Evolutionary conservation across 1,140 invertebrate species (phyloP).

Genomic region (Hestina assimilis): DNA sequence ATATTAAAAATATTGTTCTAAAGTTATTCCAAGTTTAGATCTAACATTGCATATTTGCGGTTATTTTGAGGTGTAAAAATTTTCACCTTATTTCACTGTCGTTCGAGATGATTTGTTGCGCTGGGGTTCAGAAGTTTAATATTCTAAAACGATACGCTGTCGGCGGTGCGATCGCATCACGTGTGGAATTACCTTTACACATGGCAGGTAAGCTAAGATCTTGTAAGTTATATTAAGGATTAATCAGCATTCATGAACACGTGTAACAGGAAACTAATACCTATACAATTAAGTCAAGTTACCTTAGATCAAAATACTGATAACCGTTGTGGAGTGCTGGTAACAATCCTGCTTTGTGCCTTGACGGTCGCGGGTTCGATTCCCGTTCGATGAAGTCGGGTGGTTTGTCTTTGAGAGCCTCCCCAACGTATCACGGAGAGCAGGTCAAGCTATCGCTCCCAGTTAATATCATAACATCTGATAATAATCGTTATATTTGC

Average conservation of each 20-base stretch:
- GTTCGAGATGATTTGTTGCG: conserved; percentile 2
- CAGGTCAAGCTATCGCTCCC: too few species aligned
- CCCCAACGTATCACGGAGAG: too few species aligned
- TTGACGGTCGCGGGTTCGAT: too few species aligned
- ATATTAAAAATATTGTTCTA: neutral
- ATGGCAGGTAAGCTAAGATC: conserved; percentile 36
- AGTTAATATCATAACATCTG: too few species aligned
- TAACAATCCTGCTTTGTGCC: too few species aligned
- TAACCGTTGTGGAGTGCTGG: too few species aligned
- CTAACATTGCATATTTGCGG: neutral
- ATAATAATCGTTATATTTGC: too few species aligned
- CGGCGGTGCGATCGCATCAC: conserved; percentile 30
- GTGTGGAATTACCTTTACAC: conserved; percentile 42
- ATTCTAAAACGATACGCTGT: conserved; percentile 33
- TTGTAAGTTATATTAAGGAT: conserved; percentile 11
- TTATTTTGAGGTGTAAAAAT: conserved; percentile 2
- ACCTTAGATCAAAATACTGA: too few species aligned
- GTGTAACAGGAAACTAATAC: neutral
- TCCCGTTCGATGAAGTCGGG: too few species aligned
- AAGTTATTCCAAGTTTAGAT: too few species aligned
- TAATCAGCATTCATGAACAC: neutral
- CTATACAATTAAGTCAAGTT: neutral
- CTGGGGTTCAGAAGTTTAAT: conserved; percentile 32
- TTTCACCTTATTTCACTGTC: neutral
- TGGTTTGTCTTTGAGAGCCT: too few species aligned